Percentiles rank a stretch among this genome's conserved stretches.
These are phyloP conservation scores for Chesias legatella DNA, from an alignment of 2,888 invertebrate genomes.

Conservation along the genomic window DNA sequence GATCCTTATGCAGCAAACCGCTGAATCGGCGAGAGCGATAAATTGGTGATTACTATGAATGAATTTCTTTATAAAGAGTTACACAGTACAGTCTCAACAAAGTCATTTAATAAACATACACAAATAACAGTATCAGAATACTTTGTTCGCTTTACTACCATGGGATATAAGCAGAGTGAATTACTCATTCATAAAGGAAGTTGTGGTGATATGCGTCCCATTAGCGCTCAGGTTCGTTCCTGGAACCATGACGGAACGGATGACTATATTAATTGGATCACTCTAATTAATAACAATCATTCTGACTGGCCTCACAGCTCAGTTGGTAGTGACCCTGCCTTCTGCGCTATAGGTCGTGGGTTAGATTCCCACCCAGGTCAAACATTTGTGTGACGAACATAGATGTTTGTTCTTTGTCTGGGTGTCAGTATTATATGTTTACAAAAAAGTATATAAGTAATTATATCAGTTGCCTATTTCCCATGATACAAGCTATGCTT, in stretches of 20 bases:
- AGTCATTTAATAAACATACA: slow-evolving; percentile 12
- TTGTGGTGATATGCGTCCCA: slow-evolving; percentile 40
- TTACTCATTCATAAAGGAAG: slow-evolving; percentile 53
- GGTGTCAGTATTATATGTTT: too few relatives aligned
- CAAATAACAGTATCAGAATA: slow-evolving; percentile 19
- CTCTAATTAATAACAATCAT: slow-evolving; percentile 19
- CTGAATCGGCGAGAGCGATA: too few relatives aligned
- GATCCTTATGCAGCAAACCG: too few relatives aligned
- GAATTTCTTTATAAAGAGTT: background rate
- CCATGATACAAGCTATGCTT: too few relatives aligned
- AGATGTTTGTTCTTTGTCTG: too few relatives aligned
- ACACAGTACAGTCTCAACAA: slow-evolving; percentile 7
- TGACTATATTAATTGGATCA: slow-evolving; percentile 36
- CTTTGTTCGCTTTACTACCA: slow-evolving; percentile 23
- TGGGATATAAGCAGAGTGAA: slow-evolving; percentile 31
- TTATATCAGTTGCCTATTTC: too few relatives aligned
- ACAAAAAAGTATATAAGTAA: too few relatives aligned
- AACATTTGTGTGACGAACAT: too few relatives aligned
- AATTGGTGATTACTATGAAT: background rate
- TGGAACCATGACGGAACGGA: slow-evolving; percentile 56
- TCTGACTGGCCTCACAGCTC: too few relatives aligned
- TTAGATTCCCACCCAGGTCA: too few relatives aligned
- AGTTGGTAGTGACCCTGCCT: too few relatives aligned
- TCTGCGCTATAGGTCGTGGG: too few relatives aligned
- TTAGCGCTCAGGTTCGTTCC: slow-evolving; percentile 46